Percentiles rank a stretch among this genome's conserved stretches.
Evolutionary conservation across 2,888 invertebrate species (phyloP).

Genomic region (Lasioglossum malachurum): DNA sequence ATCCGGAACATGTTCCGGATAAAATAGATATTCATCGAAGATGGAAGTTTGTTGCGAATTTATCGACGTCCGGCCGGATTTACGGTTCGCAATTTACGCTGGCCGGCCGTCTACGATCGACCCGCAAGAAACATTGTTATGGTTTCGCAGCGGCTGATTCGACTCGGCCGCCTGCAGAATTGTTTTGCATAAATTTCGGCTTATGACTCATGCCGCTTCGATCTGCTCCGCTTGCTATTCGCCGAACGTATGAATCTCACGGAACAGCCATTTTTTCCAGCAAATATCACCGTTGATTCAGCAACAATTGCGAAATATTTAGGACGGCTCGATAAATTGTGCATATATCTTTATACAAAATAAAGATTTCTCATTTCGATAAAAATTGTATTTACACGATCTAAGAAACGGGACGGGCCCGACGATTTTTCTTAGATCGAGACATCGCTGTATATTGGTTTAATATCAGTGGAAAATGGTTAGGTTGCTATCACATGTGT

Average conservation of each 20-base stretch:
- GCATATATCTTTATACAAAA: too few species aligned
- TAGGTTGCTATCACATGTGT: too few species aligned
- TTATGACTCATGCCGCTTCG: conserved; percentile 10
- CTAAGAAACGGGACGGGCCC: too few species aligned
- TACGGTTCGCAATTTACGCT: conserved; percentile 57
- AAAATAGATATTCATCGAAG: conserved; percentile 48
- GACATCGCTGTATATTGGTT: too few species aligned
- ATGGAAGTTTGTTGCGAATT: conserved; percentile 54
- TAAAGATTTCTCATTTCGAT: too few species aligned
- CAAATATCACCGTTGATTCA: too few species aligned
- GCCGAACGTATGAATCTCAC: background rate
- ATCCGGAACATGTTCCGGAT: background rate
- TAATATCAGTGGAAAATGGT: too few species aligned
- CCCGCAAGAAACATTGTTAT: conserved; percentile 65
- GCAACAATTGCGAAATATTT: too few species aligned
- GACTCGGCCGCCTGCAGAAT: conserved; percentile 39
- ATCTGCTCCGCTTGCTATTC: background rate
- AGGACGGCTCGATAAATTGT: too few species aligned
- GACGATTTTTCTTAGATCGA: too few species aligned
- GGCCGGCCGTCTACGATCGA: conserved; percentile 42
- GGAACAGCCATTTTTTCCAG: background rate
- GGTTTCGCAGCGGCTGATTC: conserved; percentile 52
- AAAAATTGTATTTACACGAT: too few species aligned
- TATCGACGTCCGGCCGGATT: conserved; percentile 51
- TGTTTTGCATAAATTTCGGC: conserved; percentile 67